Percentiles rank a stretch among this genome's conserved stretches.
Conservation (phyloP, 1,140 invertebrate genomes). For the Lethrus apterus region DNA sequence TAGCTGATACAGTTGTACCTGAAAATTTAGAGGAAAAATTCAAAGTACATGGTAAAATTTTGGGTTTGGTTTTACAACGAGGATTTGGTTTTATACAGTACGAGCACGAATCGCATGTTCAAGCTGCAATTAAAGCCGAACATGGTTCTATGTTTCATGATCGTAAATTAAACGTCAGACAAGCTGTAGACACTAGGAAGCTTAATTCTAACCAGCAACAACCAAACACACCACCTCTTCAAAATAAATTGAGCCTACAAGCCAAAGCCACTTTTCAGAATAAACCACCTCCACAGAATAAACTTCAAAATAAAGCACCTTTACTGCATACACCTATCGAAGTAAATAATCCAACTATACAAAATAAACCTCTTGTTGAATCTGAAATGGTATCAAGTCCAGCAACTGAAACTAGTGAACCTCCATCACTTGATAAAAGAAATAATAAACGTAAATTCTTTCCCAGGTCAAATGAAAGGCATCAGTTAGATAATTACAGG, state of each 20-base stretch:
- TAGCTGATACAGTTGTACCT: conserved; percentile 55
- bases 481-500: background rate
- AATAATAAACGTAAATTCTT: conserved; percentile 10
- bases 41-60: conserved; percentile 60
- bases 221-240: conserved; percentile 23
- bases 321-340: conserved; percentile 8
- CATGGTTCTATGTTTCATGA: conserved; percentile 64
- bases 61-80: conserved; percentile 63
- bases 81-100: conserved; percentile 84
- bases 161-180: conserved; percentile 52
- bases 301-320: conserved; percentile 1
- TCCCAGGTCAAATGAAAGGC: conserved; percentile 5
- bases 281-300: background rate
- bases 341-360: conserved; percentile 13
- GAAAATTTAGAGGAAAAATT: conserved; percentile 69
- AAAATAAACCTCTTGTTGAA: conserved; percentile 10
- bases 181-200: conserved; percentile 38
- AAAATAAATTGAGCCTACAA: conserved; percentile 9
- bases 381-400: conserved; percentile 14
- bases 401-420: background rate
- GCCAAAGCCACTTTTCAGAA: conserved; percentile 2
- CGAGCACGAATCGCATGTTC: conserved; percentile 63
- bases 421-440: background rate
- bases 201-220: conserved; percentile 3
- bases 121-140: conserved; percentile 61